A percentile compares a stretch with the other conserved stretches of the same genome.
phyloP scores from a whole-genome alignment of 1,140 invertebrate genomes.

The Drosophila jambulina region DNA sequence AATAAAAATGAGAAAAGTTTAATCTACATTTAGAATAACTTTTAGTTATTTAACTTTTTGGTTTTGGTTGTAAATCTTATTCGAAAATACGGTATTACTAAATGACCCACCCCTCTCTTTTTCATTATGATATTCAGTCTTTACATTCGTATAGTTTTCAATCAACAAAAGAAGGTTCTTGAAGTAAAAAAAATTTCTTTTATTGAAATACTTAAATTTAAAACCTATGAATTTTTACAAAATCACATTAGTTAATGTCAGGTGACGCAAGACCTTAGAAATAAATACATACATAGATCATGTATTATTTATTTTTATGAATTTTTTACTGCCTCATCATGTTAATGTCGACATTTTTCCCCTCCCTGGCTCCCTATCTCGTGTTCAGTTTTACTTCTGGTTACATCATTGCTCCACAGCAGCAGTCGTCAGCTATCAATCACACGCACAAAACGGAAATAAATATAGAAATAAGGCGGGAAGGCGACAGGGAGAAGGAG shows the following conservation, averaged over 20 bases:
- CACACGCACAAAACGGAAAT: constrained; percentile 79
- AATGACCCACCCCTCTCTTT: no score
- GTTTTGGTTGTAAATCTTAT: no score
- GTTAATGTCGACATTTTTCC: constrained; percentile 21
- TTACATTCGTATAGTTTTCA: no score
- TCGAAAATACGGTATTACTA: no score
- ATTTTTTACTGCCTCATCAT: constrained; percentile 23
- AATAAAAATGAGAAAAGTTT: no score
- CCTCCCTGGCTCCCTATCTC: not conserved
- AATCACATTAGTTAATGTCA: not conserved
- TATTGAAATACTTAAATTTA: no score
- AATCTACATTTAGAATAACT: no score
- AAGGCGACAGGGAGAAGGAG: not conserved
- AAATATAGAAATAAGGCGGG: constrained; percentile 60
- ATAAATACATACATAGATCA: not conserved
- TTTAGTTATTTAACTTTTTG: no score
- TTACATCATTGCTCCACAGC: constrained; percentile 62
- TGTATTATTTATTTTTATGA: constrained; percentile 24
- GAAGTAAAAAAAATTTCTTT: no score
- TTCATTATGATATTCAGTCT: no score
- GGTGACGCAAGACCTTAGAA: not conserved
- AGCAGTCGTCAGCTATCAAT: constrained; percentile 72
- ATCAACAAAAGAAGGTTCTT: no score
- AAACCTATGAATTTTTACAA: not conserved
- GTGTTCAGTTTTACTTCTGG: constrained; percentile 34